Conservation (phyloP, 2,888 invertebrate genomes). For the Chrysolina haemoptera region DNA sequence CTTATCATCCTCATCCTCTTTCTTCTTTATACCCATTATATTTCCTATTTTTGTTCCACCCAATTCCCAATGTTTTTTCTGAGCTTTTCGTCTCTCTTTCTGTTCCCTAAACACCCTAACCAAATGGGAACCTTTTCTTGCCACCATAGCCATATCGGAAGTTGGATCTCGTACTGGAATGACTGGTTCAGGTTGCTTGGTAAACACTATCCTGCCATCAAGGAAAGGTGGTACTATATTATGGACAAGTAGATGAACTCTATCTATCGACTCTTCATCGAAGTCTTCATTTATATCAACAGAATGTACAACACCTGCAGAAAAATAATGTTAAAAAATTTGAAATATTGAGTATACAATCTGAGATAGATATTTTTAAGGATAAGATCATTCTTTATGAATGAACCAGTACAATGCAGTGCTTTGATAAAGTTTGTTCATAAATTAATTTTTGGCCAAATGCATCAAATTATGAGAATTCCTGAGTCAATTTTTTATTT, state of each 20-base stretch:
- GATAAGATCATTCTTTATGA: too few species aligned
- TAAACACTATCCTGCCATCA: slow-evolving; percentile 98
- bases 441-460: too few species aligned
- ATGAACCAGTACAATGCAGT: too few species aligned
- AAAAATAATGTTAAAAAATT: neutral
- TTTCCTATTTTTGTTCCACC: slow-evolving; percentile 97
- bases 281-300: slow-evolving; percentile 92
- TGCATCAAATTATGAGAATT: too few species aligned
- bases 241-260: slow-evolving; percentile 96
- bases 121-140: slow-evolving; percentile 92
- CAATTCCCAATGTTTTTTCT: slow-evolving; percentile 99
- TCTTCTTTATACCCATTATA: slow-evolving; percentile 93
- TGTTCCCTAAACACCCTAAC: slow-evolving; percentile 95
- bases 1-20: slow-evolving; percentile 83
- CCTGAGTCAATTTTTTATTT: too few species aligned
- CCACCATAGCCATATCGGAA: slow-evolving; percentile 96
- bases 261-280: slow-evolving; percentile 95
- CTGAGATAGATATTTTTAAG: too few species aligned
- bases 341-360: too few species aligned
- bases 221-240: slow-evolving; percentile 99
- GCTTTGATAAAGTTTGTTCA: too few species aligned
- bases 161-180: slow-evolving; percentile 97
- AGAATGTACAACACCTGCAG: slow-evolving; percentile 85
- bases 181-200: slow-evolving; percentile 99
- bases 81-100: slow-evolving; percentile 95